Percentiles rank a stretch among this genome's conserved stretches.
Conservation (phyloP, 1,140 invertebrate genomes). For the Zophobas morio region DNA sequence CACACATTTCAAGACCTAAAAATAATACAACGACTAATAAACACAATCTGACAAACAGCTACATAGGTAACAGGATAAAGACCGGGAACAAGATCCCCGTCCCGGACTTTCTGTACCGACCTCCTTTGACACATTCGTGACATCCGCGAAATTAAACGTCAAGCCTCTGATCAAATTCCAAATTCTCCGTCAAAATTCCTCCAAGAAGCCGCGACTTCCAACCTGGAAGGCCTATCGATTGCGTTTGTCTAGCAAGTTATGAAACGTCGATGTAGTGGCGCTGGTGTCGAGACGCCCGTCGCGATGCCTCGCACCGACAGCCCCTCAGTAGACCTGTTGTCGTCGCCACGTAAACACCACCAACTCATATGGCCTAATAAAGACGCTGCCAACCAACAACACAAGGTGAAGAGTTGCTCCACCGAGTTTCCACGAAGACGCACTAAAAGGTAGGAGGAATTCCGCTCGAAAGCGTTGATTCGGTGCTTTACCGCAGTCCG, state of each 20-base stretch:
- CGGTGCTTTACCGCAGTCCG: no score
- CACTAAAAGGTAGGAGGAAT: background rate
- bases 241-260: constrained; percentile 1
- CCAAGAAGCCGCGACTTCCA: background rate
- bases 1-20: no score
- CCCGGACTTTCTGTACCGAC: no score
- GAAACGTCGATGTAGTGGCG: constrained; percentile 33
- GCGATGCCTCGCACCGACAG: constrained; percentile 25
- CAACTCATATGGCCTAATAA: constrained; percentile 52
- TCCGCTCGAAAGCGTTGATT: no score
- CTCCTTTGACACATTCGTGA: no score
- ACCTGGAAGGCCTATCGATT: constrained; percentile 40
- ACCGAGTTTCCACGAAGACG: background rate
- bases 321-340: constrained; percentile 59
- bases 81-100: no score
- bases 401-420: background rate
- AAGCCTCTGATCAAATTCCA: background rate
- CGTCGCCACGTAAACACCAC: constrained; percentile 43
- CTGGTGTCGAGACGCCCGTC: constrained; percentile 50
- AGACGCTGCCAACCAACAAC: constrained; percentile 8
- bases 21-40: no score
- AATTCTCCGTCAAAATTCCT: constrained; percentile 13
- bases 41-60: no score
- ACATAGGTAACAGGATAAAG: no score
- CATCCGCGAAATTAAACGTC: no score